Conservation (phyloP, 2,113 vertebrate species). For the Gadus macrocephalus region DNA sequence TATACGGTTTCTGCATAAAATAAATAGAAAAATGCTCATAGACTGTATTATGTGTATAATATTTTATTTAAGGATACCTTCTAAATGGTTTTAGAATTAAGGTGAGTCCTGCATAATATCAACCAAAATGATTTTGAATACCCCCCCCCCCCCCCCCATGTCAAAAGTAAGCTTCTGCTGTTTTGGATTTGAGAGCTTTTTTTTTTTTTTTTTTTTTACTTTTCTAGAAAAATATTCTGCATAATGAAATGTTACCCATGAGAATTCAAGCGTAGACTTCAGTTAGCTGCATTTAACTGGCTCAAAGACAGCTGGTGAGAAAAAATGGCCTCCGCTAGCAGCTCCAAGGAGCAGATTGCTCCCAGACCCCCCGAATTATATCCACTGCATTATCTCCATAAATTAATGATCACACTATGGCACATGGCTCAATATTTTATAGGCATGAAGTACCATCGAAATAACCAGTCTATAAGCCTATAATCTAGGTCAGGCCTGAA, state of each 20-base stretch:
- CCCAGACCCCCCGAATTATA: background rate
- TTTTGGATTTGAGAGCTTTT: no score
- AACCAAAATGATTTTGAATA: no score
- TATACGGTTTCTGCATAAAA: no score
- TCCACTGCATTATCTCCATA: conserved; percentile 23
- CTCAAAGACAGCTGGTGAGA: background rate
- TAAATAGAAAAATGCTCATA: no score
- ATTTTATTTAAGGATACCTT: no score
- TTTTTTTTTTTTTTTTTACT: no score
- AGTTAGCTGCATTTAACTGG: background rate
- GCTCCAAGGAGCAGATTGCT: background rate
- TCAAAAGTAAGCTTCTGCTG: no score
- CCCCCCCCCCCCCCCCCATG: no score
- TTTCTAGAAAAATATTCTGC: no score
- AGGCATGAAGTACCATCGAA: conserved; percentile 21
- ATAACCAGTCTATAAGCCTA: conserved; percentile 25
- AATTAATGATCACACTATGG: conserved; percentile 43
- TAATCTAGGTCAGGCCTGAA: background rate
- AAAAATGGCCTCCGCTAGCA: conserved; percentile 6
- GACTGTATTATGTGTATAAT: no score
- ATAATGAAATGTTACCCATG: background rate
- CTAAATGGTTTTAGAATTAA: no score
- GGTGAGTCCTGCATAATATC: no score
- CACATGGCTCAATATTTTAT: conserved; percentile 54
- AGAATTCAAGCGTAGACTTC: background rate